Evolutionary conservation across 64 coral and sea anemone species (phyloP).

Genomic region (Stylophora pistillata): DNA sequence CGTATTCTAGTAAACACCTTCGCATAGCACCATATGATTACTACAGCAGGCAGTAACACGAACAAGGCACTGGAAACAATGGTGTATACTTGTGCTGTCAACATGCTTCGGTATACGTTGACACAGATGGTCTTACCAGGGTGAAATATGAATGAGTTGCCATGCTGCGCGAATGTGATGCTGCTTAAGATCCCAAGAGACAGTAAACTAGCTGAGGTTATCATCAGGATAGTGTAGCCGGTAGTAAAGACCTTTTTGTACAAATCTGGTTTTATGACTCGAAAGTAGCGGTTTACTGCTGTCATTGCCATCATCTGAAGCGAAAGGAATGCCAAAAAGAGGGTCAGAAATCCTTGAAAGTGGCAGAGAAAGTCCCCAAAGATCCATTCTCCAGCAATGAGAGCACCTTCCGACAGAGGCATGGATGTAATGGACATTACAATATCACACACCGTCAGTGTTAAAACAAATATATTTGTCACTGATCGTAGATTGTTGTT

Average conservation of each 20-base stretch:
- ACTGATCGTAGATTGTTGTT: constrained; percentile 50
- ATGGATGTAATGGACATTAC: constrained; percentile 57
- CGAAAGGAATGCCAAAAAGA: constrained; percentile 78
- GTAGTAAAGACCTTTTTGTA: constrained; percentile 72
- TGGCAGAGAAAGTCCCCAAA: constrained; percentile 48
- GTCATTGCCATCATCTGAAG: constrained; percentile 86
- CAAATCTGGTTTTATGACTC: constrained; percentile 46
- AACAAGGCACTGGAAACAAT: constrained; percentile 62
- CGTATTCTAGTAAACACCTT: constrained; percentile 70
- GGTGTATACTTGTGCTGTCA: constrained; percentile 61
- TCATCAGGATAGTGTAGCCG: constrained; percentile 49
- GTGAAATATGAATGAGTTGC: constrained; percentile 67
- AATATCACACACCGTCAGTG: constrained; percentile 57
- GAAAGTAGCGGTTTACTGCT: constrained; percentile 78
- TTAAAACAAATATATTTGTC: constrained; percentile 69
- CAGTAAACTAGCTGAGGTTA: constrained; percentile 39
- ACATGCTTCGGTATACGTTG: not conserved
- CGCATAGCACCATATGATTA: constrained; percentile 74
- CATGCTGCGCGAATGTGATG: constrained; percentile 21
- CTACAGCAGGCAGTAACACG: constrained; percentile 67
- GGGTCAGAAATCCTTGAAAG: constrained; percentile 67
- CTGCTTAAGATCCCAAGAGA: constrained; percentile 10
- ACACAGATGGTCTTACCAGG: constrained; percentile 85
- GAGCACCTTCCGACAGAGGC: constrained; percentile 54
- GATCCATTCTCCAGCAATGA: constrained; percentile 66